Evolutionary conservation across 2,888 invertebrate genomes (phyloP).

Genomic region (Netelia virgata): DNA sequence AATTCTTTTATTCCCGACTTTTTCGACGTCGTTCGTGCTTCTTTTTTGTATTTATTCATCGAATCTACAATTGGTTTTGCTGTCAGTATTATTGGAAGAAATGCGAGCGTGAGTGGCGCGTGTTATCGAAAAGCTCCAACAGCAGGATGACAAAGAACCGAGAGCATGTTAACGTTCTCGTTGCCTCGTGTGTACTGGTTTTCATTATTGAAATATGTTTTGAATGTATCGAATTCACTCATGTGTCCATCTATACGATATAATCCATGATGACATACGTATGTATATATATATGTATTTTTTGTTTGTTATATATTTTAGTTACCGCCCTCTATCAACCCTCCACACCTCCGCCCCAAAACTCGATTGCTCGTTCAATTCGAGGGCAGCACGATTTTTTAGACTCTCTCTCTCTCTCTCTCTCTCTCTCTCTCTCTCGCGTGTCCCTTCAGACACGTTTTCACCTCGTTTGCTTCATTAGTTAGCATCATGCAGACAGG

Average conservation of each 20-base stretch:
- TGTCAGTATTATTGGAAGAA: conserved; percentile 53
- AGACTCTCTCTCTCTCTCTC: conserved; percentile 13
- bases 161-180: conserved; percentile 40
- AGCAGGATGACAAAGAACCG: conserved; percentile 9
- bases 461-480: conserved; percentile 62
- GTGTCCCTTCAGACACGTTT: conserved; percentile 26
- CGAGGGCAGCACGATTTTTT: conserved; percentile 44
- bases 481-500: conserved; percentile 45
- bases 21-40: conserved; percentile 1
- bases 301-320: conserved; percentile 1
- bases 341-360: conserved; percentile 10
- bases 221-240: conserved; percentile 53
- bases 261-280: neutral
- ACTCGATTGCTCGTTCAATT: conserved; percentile 58
- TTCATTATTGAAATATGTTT: conserved; percentile 64
- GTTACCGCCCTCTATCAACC: conserved; percentile 24
- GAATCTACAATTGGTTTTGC: conserved; percentile 63
- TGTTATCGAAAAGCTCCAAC: conserved; percentile 58
- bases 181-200: conserved; percentile 48
- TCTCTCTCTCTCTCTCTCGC: conserved; percentile 1
- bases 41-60: conserved; percentile 61
- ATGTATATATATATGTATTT: too few species aligned
- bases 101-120: conserved; percentile 2
- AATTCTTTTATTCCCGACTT: neutral
- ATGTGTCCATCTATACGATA: neutral